These are phyloP conservation scores for Epirrhoe tristata DNA, from an alignment of 2,888 invertebrate species.

Conservation along the genomic window DNA sequence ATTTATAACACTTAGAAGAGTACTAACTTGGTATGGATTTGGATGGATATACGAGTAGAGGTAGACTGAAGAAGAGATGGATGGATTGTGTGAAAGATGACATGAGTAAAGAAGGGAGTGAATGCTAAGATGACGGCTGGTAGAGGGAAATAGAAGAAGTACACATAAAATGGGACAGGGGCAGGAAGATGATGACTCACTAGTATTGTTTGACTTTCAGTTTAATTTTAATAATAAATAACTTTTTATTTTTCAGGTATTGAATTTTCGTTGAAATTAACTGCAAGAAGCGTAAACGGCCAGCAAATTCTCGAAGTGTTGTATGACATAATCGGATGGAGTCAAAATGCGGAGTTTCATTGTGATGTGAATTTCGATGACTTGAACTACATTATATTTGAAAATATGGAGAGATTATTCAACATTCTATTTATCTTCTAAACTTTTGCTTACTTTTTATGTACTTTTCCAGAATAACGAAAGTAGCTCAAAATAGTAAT, in stretches of 20 bases:
- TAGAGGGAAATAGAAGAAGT: too few species aligned
- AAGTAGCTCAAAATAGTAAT: too few species aligned
- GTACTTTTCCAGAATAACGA: too few species aligned
- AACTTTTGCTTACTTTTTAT: not conserved
- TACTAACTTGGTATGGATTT: too few species aligned
- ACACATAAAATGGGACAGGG: too few species aligned
- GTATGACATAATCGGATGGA: slow-evolving; percentile 32
- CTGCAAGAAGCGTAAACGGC: slow-evolving; percentile 19
- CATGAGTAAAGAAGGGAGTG: too few species aligned
- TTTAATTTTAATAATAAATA: not conserved
- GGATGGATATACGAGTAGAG: too few species aligned
- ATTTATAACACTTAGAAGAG: too few species aligned
- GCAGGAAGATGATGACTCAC: too few species aligned
- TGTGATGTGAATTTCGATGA: slow-evolving; percentile 38
- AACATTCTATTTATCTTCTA: slow-evolving; percentile 44
- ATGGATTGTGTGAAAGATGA: too few species aligned
- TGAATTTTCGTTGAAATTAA: slow-evolving; percentile 38
- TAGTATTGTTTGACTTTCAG: not conserved
- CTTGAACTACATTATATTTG: slow-evolving; percentile 42
- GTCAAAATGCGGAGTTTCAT: not conserved
- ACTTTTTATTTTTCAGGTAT: slow-evolving; percentile 15
- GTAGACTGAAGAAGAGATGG: too few species aligned
- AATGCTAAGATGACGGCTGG: too few species aligned
- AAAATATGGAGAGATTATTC: slow-evolving; percentile 43
- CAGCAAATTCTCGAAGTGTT: slow-evolving; percentile 33